Evolutionary conservation across 2,113 vertebrate genomes (phyloP), one percentile per base, ranked within the genome.

Genomic region (Notothenia coriiceps): DNA sequence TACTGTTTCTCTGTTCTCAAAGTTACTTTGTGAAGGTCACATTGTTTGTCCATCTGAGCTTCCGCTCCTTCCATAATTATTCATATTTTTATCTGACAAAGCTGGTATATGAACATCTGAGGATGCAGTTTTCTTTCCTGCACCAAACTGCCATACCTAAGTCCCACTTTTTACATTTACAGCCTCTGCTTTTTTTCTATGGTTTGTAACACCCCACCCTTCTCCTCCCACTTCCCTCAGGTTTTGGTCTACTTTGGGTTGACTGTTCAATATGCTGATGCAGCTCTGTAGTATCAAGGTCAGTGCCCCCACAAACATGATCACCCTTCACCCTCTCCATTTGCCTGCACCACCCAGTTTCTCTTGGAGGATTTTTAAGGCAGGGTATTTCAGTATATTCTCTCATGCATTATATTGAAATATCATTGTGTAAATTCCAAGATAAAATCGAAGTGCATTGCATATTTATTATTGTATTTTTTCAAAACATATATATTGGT

Each of bases 271-370:
- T 96, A 99, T 99, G 98, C 97, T 99, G 98, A 97, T 99, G 95
- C 97, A 98, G 96, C 97, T 99, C 96, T 99, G 97, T 98, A 99
- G 97, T 96, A 97, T 99, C 95, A 99, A 99, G 98, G 98, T 99
- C 96, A 98, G 98, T 98, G 96, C 93, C 94, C 82, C 95, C 17
- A 22, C 13, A 35, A 50, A 12, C 52, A 25, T 25, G 2, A 25
- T 25, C 25, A 25, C 20, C 49, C 35, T 3, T 43, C 14, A 9
- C 61, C 74, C 14, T 49, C 51, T 68, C 44, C 50, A 17, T 74
- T 15, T 71, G 47, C 20, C 5, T 82, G 74, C 57, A 50, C 52
- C 70, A 79, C 44, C 4, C 55, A 18, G 20, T 80, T 6, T 69
- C 10, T 75, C 25, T 33, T 56, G 18, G 14, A 14, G 22, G 29